Conservation (phyloP, 2,113 vertebrate species). For the Capreolus pygargus region DNA sequence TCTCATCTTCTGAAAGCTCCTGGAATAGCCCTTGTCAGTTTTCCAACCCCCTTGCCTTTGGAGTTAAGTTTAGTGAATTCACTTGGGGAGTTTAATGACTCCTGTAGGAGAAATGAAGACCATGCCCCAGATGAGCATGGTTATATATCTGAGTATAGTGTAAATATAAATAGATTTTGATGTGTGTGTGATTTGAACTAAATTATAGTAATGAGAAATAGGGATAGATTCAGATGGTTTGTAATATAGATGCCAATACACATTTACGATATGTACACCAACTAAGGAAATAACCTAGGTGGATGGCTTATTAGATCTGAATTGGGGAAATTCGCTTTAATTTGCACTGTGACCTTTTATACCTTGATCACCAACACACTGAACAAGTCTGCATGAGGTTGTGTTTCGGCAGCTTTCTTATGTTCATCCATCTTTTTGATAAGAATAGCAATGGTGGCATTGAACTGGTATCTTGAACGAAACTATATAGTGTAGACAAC, state of each 20-base stretch:
- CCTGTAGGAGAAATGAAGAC: not conserved
- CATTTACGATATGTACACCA: constrained; percentile 16
- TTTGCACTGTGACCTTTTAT: constrained; percentile 8
- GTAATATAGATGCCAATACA: not conserved
- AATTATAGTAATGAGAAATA: constrained; percentile 39
- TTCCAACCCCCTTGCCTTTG: not conserved
- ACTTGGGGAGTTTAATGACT: not conserved
- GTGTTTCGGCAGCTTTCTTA: not conserved
- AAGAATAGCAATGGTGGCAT: not conserved
- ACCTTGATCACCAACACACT: not conserved
- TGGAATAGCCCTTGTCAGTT: not conserved
- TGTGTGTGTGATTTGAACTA: constrained; percentile 18
- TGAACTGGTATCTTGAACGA: not conserved
- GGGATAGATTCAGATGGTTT: not conserved
- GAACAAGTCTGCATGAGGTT: not conserved
- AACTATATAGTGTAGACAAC: not conserved
- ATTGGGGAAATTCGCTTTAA: constrained; percentile 36
- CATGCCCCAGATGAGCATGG: not conserved
- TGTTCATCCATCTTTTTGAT: not conserved
- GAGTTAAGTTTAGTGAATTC: constrained; percentile 11
- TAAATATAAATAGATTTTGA: constrained; percentile 5
- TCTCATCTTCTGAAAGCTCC: constrained; percentile 17
- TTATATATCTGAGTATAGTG: not conserved
- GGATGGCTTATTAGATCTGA: constrained; percentile 22
- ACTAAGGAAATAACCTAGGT: constrained; percentile 8